A percentile compares a stretch with the other conserved stretches of the same genome.
Conservation (phyloP, 2,797 vertebrate genomes). For the Neoniphon sammara region DNA sequence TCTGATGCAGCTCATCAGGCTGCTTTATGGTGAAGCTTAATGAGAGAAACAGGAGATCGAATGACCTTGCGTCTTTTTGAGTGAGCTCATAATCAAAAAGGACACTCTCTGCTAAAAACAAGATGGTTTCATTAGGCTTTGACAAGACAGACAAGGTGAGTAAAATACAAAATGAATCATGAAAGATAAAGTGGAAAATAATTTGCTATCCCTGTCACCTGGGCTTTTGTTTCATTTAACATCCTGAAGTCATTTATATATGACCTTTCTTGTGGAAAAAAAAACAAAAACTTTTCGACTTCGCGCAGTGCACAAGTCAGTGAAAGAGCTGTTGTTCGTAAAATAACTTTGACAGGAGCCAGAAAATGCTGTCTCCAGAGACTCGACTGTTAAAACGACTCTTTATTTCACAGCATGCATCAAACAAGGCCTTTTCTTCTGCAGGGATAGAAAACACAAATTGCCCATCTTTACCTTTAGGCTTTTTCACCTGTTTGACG, state of each 20-base stretch:
- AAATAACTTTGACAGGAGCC: slow-evolving; percentile 23
- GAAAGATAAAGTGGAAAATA: neutral
- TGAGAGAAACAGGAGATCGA: neutral
- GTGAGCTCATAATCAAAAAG: neutral
- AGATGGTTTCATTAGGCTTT: neutral
- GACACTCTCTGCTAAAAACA: neutral
- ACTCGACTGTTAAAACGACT: slow-evolving; percentile 40
- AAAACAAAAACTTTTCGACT: neutral
- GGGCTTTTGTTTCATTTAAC: slow-evolving; percentile 35
- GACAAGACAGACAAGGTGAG: neutral
- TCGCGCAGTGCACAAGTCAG: too few relatives aligned
- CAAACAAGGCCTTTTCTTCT: slow-evolving; percentile 43
- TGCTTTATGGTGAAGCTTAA: neutral
- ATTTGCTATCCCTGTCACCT: slow-evolving; percentile 11
- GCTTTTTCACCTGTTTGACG: slow-evolving; percentile 49
- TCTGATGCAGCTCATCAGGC: slow-evolving; percentile 17
- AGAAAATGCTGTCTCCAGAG: slow-evolving; percentile 35
- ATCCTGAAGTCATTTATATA: slow-evolving; percentile 32
- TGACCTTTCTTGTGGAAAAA: slow-evolving; percentile 17
- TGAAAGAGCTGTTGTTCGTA: too few relatives aligned
- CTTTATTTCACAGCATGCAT: slow-evolving; percentile 47
- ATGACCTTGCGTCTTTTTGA: neutral
- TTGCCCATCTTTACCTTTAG: slow-evolving; percentile 45
- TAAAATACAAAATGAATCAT: neutral
- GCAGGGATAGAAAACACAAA: slow-evolving; percentile 55